Base-by-base conservation (phyloP, 2,888 invertebrate genomes). In the Ethmia dodecea region DNA sequence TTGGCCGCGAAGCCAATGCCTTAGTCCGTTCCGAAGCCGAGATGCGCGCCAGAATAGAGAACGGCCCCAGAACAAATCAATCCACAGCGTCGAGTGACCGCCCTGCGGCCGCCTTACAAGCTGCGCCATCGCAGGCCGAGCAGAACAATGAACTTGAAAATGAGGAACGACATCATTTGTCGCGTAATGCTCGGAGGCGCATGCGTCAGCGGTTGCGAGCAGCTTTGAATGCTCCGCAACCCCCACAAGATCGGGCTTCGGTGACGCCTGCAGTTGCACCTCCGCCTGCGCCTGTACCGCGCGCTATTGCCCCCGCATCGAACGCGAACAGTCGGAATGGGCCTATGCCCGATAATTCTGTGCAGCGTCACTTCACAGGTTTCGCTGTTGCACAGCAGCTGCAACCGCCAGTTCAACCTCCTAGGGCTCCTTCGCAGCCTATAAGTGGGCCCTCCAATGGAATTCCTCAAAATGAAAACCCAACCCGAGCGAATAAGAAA, bases 151-250 rank as follows among this genome's bases (percentile, higher is more conserved):
- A 44, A 35, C 27, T 42, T 4, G 49, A 52, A 3, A 34, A 10
- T 22, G 20, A 28, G 1, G 53, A 45, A 24, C 31, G 40, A 28
- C 13, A 3, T 10, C 32, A 12, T 3, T 13, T 79, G 34, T 74
- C 83, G 1, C 74, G 81, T 16, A 74, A 54, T 38, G 80, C 80
- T 0, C 78, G 81, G 25, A 55, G 78, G 33, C 77, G 83, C 10
- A 63, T 79, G 64, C 63, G 80, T 0, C 66, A 67, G 38, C 64
- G 79, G 8, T 38, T 81, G 43, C 56, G 80, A 9, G 62, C 65
- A 5, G 72, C 69, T 2, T 55, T 83, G 20, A 58, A 70, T 28
- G 69, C 51, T 2, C 32, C 53, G 0, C 61, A 55, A 28, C 26
- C 30, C 15, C 12, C 27, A 9, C 4, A 14, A 28, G 13, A 14